Evolutionary conservation across 1,140 invertebrate genomes (phyloP), one percentile per base, ranked within the genome.

Genomic region (Penaeus indicus): DNA sequence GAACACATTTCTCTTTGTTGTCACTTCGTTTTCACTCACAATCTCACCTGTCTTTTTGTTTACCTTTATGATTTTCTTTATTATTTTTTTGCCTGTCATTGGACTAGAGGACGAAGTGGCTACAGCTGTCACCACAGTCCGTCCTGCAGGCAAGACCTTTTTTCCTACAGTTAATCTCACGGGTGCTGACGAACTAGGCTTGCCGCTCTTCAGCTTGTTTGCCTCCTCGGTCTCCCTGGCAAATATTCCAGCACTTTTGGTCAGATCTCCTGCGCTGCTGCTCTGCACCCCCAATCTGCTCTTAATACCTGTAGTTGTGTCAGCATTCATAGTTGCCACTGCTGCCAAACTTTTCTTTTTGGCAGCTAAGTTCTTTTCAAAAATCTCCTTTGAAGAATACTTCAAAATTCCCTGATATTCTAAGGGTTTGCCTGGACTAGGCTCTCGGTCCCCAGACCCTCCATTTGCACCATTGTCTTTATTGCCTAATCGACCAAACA

Each of bases 381-480:
- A 61, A 72, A 79, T 47, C 38, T 91, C 90, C 60, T 86, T 91
- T 21, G 90, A 61, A 1, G 90, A 86, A 62, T 91, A 91, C 63
- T 91, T 91, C 11, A 91, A 60, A 19, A 91, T 85, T 13, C 90
- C 90, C 54, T 91, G 90, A 78, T 91, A 91, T 77, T 91, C 88
- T 25, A 91, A 67, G 16, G 80, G 89, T 38, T 88, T 90, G 19
- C 82, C 85, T 42, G 47, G 32, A 60, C 81, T 84, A 63, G 47
- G 54, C 27, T 88, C 87, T 13, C 38, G 69, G 13, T 85, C 89
- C 21, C 60, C 61, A 47, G 78, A 27, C 22, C 25, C 61, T 13
- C 60, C 54, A 47, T 88, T 78, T 38, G 81, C 32, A 25, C 61
- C 42, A 72, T 85, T 86, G 10, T 86, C 85, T 19, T 83, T 90